Conservation (phyloP, 2,888 invertebrate genomes). For the Agrenia bidenticulata region DNA sequence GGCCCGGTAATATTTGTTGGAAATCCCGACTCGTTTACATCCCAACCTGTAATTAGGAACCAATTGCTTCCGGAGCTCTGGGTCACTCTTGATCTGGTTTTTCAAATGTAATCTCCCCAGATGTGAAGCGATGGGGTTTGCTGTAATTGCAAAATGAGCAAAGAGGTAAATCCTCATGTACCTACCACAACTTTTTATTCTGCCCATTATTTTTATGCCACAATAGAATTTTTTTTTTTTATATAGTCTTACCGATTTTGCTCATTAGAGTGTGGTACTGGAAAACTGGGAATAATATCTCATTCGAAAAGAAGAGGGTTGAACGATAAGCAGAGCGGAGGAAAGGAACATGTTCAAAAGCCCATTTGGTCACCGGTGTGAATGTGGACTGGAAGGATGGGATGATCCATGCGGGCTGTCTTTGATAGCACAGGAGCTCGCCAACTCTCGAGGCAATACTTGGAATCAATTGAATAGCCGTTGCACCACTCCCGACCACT, state of each 20-base stretch:
- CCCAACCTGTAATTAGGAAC: conserved; percentile 24
- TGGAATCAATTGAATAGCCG: conserved; percentile 44
- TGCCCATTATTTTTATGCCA: neutral
- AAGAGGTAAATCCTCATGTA: neutral
- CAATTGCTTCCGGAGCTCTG: conserved; percentile 9
- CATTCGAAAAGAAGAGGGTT: neutral
- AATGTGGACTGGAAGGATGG: neutral
- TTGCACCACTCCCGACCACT: conserved; percentile 43
- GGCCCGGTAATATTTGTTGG: conserved; percentile 10
- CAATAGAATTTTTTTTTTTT: too few species aligned
- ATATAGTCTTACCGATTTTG: conserved; percentile 11
- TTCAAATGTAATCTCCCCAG: neutral
- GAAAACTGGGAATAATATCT: neutral
- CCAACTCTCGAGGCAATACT: conserved; percentile 34
- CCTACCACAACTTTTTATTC: neutral
- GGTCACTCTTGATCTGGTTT: neutral
- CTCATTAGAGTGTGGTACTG: conserved; percentile 16
- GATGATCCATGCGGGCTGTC: conserved; percentile 34
- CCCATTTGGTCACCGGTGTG: neutral
- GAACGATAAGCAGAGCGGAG: neutral
- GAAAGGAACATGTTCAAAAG: neutral
- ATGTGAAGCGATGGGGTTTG: neutral
- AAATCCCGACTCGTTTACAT: conserved; percentile 21
- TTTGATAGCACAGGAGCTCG: conserved; percentile 36
- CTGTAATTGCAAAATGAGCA: neutral